Evolutionary conservation across 2,888 invertebrate species (phyloP), one percentile per base, ranked within the genome.

Genomic region (Cheilosia soror): DNA sequence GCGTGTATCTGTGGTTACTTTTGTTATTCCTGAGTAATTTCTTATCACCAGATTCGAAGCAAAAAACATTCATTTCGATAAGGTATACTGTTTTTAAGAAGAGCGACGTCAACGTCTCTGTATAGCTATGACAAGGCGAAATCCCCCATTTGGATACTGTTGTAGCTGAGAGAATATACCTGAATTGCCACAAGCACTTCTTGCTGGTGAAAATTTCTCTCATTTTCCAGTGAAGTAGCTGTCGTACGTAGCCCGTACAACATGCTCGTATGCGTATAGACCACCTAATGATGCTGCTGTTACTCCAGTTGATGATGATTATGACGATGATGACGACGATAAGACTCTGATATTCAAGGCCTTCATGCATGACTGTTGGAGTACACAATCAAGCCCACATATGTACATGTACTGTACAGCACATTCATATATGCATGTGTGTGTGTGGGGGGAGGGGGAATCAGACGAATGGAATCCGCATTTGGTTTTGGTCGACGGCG

Each of bases 391-490:
- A 9, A 9, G 33, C 7, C 33, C 33, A 9, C 9, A 9, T 20
- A 20, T 9, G 7, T 11, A 37, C 37, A 37, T 37, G 11, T 37
- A 11, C 4, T 13, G 9, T n/a, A 53, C 44, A 20, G n/a, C n/a
- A n/a, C n/a, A n/a, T n/a, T n/a, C 40, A 47, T 20, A 15, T 53
- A 7, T 44, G 15, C 15, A 31, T 60, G 37, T 71, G 33, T 66
- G 66, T 51, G 65, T 25, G n/a, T 73, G 57, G 51, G 55, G 40
- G 71, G 53, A 40, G 65, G 53, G 33, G 65, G 44, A 75, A 79
- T 66, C 79, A 79, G 65, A 75, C 79, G 57, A 60, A 79, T 75
- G 79, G 73, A 84, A 80, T 80, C 75, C 75, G 47, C 47, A 76
- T 72, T 80, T 51, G 75, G 44, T 71, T 78, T 76, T 42, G 79